Conservation (phyloP, 1,140 invertebrate genomes). For the Nasonia longicornis region DNA sequence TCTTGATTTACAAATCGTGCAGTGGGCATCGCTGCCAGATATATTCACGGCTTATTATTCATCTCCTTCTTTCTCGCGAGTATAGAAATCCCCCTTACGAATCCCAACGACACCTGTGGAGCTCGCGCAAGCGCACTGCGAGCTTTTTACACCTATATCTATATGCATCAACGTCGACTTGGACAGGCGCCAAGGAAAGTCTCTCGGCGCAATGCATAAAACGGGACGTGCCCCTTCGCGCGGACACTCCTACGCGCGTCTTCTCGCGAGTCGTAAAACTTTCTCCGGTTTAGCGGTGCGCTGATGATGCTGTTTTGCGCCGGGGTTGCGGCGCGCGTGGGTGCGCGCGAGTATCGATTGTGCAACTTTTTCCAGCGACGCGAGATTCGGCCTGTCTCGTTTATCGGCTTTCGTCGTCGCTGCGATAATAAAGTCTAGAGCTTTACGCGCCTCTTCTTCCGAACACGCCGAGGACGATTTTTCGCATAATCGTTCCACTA, state of each 20-base stretch:
- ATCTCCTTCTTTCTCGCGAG: not conserved
- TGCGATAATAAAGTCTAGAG: not conserved
- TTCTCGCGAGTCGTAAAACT: slow-evolving; percentile 16
- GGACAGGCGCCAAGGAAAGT: slow-evolving; percentile 47
- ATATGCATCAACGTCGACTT: slow-evolving; percentile 23
- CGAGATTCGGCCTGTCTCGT: not conserved
- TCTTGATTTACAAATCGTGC: not conserved
- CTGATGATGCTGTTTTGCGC: not conserved
- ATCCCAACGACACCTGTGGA: slow-evolving; percentile 55
- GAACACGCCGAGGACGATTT: too few species aligned
- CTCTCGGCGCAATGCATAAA: not conserved
- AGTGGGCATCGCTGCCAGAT: not conserved
- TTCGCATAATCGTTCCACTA: too few species aligned
- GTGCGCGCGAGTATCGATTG: not conserved
- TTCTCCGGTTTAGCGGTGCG: not conserved
- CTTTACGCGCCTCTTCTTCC: too few species aligned
- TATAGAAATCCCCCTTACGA: slow-evolving; percentile 49
- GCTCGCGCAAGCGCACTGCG: not conserved
- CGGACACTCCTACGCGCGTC: not conserved
- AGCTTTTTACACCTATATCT: too few species aligned
- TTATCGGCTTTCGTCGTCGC: not conserved
- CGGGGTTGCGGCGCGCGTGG: not conserved
- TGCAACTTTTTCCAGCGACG: not conserved
- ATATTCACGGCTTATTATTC: not conserved
- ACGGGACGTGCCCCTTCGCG: slow-evolving; percentile 10